phyloP scores from a whole-genome alignment of 2,888 invertebrate species.

The Drosophila mimetica region DNA sequence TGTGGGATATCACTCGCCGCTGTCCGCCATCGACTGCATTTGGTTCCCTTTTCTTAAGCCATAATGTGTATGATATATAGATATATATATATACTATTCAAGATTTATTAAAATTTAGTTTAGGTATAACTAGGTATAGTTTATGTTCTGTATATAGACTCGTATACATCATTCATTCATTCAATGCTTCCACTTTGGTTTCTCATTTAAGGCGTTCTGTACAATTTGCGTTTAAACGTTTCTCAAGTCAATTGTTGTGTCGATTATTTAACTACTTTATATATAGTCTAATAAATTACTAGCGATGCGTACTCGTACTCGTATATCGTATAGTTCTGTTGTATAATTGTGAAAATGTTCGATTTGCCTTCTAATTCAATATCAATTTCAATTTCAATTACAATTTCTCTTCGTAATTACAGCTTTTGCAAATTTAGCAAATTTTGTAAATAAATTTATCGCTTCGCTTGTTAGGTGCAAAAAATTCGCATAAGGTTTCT shows the following conservation, averaged over 20 bases:
- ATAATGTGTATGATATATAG: constrained; percentile 42
- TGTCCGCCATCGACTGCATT: constrained; percentile 41
- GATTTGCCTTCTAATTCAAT: constrained; percentile 22
- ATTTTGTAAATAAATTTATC: constrained; percentile 72
- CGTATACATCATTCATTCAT: constrained; percentile 75
- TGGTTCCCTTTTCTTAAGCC: constrained; percentile 75
- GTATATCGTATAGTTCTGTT: constrained; percentile 66
- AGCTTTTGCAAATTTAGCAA: constrained; percentile 37
- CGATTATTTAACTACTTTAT: constrained; percentile 75
- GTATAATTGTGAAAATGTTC: constrained; percentile 66
- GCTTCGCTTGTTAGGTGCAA: constrained; percentile 60
- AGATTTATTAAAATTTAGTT: constrained; percentile 65
- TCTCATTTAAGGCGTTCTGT: constrained; percentile 78
- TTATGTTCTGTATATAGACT: constrained; percentile 74
- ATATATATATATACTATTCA: constrained; percentile 38
- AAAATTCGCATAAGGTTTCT: constrained; percentile 64
- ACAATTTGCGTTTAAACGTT: constrained; percentile 76
- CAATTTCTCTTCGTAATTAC: constrained; percentile 27
- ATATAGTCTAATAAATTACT: constrained; percentile 71
- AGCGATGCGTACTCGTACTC: constrained; percentile 69
- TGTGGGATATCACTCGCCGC: constrained; percentile 21
- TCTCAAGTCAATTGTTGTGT: constrained; percentile 71
- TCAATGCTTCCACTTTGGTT: constrained; percentile 49
- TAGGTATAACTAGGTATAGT: constrained; percentile 69
- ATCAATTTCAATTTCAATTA: constrained; percentile 27